Conservation (phyloP, 2,113 vertebrate genomes). For the Cyprinus carpio region DNA sequence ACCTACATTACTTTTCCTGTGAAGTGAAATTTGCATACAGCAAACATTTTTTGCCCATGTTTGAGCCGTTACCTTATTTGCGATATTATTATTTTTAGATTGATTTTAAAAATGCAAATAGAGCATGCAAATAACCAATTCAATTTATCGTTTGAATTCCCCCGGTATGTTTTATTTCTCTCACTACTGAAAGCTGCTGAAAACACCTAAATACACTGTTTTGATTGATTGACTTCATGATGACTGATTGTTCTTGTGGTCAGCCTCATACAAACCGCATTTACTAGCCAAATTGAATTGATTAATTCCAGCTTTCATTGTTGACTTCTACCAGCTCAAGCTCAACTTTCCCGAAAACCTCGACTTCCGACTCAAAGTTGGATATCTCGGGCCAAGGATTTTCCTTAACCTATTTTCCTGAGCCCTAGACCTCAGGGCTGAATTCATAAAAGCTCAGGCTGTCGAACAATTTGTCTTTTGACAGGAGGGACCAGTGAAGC, state of each 20-base stretch:
- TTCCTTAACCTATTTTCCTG: conserved; percentile 78
- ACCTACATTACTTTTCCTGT: too few species aligned
- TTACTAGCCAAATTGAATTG: background rate
- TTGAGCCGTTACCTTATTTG: too few species aligned
- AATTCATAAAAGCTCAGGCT: conserved; percentile 82
- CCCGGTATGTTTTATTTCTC: too few species aligned
- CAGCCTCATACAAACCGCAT: background rate
- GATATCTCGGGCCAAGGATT: conserved; percentile 80
- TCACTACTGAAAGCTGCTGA: too few species aligned
- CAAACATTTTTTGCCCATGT: too few species aligned
- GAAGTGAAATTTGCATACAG: too few species aligned
- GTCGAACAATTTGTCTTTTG: conserved; percentile 91
- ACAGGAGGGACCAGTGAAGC: conserved; percentile 83
- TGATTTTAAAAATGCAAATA: too few species aligned
- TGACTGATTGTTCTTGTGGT: background rate
- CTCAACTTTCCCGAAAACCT: conserved; percentile 41
- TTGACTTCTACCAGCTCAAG: conserved; percentile 3
- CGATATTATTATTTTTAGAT: too few species aligned
- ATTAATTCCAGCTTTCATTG: conserved; percentile 2
- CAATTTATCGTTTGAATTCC: too few species aligned
- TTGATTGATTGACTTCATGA: background rate
- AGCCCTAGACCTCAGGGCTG: conserved; percentile 67
- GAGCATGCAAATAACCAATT: too few species aligned
- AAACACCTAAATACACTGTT: background rate
- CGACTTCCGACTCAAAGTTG: conserved; percentile 72